Conservation (phyloP, 2,797 vertebrate genomes). For the Enteromius trimaculatus region DNA sequence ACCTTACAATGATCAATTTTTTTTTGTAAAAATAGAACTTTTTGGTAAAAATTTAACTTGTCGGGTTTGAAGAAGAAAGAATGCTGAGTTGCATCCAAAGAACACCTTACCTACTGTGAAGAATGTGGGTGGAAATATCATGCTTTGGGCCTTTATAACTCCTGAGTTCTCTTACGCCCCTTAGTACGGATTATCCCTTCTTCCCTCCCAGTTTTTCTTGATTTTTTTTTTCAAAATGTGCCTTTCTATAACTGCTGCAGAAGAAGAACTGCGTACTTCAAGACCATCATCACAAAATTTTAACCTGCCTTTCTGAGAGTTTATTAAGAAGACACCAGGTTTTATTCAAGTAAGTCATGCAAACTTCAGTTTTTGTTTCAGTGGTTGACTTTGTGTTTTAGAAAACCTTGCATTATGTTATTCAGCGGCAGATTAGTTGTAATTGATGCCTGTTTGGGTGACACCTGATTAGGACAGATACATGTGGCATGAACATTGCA, state of each 20-base stretch:
- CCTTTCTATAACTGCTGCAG: not conserved
- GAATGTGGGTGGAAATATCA: no score
- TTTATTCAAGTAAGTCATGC: slow-evolving; percentile 24
- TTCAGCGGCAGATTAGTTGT: not conserved
- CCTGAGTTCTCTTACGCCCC: no score
- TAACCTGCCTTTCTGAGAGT: not conserved
- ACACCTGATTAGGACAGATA: not conserved
- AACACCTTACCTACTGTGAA: no score
- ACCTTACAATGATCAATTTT: no score
- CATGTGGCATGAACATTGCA: not conserved
- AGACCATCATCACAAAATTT: not conserved
- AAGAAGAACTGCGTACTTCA: not conserved
- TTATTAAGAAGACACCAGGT: not conserved
- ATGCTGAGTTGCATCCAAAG: no score
- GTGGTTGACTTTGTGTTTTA: not conserved
- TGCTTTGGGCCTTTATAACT: no score
- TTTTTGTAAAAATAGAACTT: no score
- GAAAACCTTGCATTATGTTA: not conserved
- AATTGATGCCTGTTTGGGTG: not conserved
- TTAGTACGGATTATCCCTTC: no score
- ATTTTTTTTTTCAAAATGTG: not conserved
- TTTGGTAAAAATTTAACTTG: no score
- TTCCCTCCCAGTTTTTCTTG: not conserved
- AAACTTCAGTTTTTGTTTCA: not conserved
- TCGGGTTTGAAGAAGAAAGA: no score